Percentiles rank a stretch among this genome's conserved stretches.
Conservation (phyloP, 2,888 invertebrate genomes). For the Aphidius colemani region DNA sequence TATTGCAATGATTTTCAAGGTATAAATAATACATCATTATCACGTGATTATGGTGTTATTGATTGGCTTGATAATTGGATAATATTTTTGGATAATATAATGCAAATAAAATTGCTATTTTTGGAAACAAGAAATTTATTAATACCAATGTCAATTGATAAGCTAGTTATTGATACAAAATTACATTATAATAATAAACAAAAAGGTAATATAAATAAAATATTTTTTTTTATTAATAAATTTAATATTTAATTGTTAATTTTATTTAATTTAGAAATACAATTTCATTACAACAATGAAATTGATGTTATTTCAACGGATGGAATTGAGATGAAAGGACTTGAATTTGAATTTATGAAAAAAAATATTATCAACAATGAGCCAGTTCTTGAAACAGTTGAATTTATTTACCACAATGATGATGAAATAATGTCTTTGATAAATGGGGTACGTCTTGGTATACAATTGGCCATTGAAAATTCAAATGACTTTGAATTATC, state of each 20-base stretch:
- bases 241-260: neutral
- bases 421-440: conserved; percentile 39
- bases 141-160: conserved; percentile 66
- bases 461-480: conserved; percentile 65
- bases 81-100: conserved; percentile 71
- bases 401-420: conserved; percentile 63
- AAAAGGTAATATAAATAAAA: conserved; percentile 41
- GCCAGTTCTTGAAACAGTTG: conserved; percentile 64
- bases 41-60: conserved; percentile 55
- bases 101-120: conserved; percentile 66
- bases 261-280: conserved; percentile 48
- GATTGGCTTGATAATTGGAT: conserved; percentile 71
- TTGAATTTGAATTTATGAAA: conserved; percentile 65
- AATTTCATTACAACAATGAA: conserved; percentile 55
- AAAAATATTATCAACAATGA: conserved; percentile 60
- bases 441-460: conserved; percentile 50
- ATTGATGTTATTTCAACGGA: conserved; percentile 61
- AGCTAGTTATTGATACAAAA: conserved; percentile 64
- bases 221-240: too few species aligned
- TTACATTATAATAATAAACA: conserved; percentile 46
- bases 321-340: conserved; percentile 66
- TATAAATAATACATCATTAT: conserved; percentile 60
- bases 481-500: conserved; percentile 48
- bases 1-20: conserved; percentile 63
- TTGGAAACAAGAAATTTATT: conserved; percentile 60